Conservation (phyloP, 2,888 invertebrate species). For the Heteropelma amictum region DNA sequence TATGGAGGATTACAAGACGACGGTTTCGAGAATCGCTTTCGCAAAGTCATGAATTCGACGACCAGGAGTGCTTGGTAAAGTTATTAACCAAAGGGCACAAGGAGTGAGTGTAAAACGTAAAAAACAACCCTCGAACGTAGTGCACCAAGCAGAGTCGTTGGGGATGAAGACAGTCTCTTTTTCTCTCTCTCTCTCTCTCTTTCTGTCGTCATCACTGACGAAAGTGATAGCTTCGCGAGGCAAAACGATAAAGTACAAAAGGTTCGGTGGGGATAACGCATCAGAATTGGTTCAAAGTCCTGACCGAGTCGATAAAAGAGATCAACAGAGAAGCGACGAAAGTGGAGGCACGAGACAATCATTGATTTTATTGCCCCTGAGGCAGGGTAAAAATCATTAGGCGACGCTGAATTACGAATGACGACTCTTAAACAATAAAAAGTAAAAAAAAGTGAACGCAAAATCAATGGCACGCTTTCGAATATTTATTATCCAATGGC, state of each 20-base stretch:
- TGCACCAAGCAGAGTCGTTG: no score
- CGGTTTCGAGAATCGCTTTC: conserved; percentile 53
- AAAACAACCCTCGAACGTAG: no score
- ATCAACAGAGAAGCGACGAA: not conserved
- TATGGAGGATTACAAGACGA: conserved; percentile 36
- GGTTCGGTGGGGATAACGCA: conserved; percentile 62
- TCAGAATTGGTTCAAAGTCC: conserved; percentile 69
- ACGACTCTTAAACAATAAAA: conserved; percentile 1
- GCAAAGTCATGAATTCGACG: conserved; percentile 53
- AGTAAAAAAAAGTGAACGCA: not conserved
- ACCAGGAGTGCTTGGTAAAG: conserved; percentile 47
- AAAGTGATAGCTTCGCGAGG: conserved; percentile 4
- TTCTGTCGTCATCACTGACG: conserved; percentile 7
- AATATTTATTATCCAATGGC: no score
- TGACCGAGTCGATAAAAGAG: conserved; percentile 64
- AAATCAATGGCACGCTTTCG: no score
- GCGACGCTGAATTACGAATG: not conserved
- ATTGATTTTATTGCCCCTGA: conserved; percentile 17
- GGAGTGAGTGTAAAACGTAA: not conserved
- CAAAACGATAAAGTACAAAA: conserved; percentile 31
- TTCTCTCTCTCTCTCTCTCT: conserved; percentile 6
- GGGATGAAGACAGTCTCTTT: no score
- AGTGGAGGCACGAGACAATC: conserved; percentile 7
- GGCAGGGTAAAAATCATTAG: conserved; percentile 12
- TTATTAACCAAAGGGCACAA: conserved; percentile 17